Conservation (phyloP, 2,113 vertebrate genomes). For the Anolis carolinensis region DNA sequence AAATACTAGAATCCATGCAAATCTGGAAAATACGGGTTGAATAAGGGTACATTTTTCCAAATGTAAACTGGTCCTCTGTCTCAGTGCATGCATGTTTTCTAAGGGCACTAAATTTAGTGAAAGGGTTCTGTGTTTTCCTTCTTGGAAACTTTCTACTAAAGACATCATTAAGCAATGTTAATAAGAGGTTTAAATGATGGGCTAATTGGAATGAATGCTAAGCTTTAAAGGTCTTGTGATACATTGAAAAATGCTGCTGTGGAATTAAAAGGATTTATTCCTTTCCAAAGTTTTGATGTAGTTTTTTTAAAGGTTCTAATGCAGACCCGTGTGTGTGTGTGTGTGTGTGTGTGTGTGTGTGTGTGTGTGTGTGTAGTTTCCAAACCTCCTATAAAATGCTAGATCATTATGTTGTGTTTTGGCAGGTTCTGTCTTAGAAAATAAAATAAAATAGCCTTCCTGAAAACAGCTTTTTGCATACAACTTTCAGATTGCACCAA, state of each 20-base stretch:
- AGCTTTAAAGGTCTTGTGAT: background rate
- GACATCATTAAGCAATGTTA: background rate
- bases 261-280: background rate
- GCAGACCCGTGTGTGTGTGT: constrained; percentile 11
- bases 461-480: background rate
- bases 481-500: background rate
- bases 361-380: background rate
- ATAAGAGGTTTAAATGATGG: background rate
- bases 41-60: no score
- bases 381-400: background rate
- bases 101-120: background rate
- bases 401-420: background rate
- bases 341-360: no score
- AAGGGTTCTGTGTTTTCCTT: background rate
- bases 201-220: background rate
- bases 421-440: background rate
- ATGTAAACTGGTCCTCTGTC: background rate
- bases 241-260: background rate
- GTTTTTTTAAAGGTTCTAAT: background rate
- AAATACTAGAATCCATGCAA: no score
- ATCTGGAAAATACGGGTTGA: no score
- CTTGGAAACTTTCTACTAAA: background rate
- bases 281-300: background rate
- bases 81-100: background rate
- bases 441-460: background rate